A percentile compares a stretch with the other conserved stretches of the same genome.
These are phyloP conservation scores for Cichladusa arquata DNA, from an alignment of 2,113 vertebrate species.

Conservation along the genomic window DNA sequence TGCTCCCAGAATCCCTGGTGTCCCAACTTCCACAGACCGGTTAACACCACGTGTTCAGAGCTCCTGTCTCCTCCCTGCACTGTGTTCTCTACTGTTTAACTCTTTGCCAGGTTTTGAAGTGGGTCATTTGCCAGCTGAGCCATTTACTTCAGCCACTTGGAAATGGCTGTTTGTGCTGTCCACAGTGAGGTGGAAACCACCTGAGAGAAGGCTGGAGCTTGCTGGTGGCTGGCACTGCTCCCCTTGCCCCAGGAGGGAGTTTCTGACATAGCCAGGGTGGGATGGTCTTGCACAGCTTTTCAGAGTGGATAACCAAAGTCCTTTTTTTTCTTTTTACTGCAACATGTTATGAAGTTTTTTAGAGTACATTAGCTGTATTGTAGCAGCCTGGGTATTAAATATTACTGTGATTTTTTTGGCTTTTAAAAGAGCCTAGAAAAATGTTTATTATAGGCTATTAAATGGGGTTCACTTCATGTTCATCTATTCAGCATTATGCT, in stretches of 20 bases:
- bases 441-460: neutral
- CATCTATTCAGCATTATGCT: neutral
- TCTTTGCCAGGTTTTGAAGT: neutral
- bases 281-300: neutral
- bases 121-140: neutral
- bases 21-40: neutral
- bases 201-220: neutral
- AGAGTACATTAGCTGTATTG: neutral
- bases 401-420: neutral
- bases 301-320: neutral
- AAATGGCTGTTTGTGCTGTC: neutral
- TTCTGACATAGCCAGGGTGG: neutral
- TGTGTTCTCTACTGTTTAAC: neutral
- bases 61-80: rapidly evolving
- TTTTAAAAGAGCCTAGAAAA: neutral
- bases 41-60: rapidly evolving
- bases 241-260: neutral
- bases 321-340: neutral
- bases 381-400: neutral
- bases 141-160: neutral
- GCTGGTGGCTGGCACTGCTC: rapidly evolving
- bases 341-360: neutral
- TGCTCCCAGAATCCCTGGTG: neutral
- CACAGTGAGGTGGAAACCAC: neutral
- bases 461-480: neutral